Evolutionary conservation across 2,113 vertebrate species (phyloP).

Genomic region (Mesitornis unicolor): DNA sequence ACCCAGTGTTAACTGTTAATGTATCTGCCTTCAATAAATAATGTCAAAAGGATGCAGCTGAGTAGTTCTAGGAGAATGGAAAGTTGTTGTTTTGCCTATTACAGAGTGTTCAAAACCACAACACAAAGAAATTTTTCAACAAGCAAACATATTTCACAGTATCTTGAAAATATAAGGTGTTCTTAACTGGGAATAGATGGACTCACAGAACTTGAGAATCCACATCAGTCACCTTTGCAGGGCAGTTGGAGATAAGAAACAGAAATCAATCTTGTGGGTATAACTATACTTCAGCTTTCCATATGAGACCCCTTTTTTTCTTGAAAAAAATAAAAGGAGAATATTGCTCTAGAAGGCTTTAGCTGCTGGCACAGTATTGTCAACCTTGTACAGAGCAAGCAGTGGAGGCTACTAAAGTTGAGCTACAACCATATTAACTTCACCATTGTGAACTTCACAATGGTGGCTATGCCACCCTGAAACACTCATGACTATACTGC

Average conservation of each 20-base stretch:
- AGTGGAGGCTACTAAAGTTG: not conserved
- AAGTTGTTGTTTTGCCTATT: not conserved
- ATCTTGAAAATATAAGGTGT: not conserved
- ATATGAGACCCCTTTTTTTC: not conserved
- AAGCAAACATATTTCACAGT: not conserved
- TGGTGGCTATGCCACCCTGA: not conserved
- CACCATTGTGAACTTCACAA: not conserved
- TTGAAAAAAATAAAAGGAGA: not conserved
- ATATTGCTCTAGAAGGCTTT: not conserved
- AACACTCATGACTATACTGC: not conserved
- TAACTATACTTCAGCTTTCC: not conserved
- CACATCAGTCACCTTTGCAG: not conserved
- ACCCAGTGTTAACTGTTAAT: constrained; percentile 14
- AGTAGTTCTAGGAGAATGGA: not conserved
- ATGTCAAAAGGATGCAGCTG: not conserved
- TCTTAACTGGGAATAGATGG: not conserved
- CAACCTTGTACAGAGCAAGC: not conserved
- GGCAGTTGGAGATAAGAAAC: not conserved
- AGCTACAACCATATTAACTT: not conserved
- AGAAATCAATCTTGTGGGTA: not conserved
- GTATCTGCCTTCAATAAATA: constrained; percentile 28
- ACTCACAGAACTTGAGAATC: not conserved
- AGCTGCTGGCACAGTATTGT: not conserved
- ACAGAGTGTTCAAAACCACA: not conserved
- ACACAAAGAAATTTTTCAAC: not conserved